Evolutionary conservation across 2,888 invertebrate genomes (phyloP).

Genomic region (Aethes cnicana): DNA sequence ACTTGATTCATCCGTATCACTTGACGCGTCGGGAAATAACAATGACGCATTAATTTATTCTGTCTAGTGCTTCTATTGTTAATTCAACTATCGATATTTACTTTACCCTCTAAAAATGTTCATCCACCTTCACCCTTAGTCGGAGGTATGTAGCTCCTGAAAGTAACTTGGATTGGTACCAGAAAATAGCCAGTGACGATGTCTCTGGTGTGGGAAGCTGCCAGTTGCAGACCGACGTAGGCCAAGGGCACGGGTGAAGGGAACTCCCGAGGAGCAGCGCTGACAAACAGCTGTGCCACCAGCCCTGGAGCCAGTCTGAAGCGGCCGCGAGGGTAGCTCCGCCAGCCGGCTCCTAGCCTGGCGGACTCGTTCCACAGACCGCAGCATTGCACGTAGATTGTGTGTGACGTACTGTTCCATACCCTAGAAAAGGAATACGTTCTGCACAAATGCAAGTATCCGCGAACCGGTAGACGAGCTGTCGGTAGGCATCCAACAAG

Average conservation of each 20-base stretch:
- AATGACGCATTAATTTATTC: too few species aligned
- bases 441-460: too few species aligned
- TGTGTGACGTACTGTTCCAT: slow-evolving; percentile 49
- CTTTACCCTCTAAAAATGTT: too few species aligned
- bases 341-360: slow-evolving; percentile 58
- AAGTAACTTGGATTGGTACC: slow-evolving; percentile 55
- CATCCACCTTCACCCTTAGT: neutral
- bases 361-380: slow-evolving; percentile 56
- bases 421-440: slow-evolving; percentile 45
- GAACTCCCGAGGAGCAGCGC: slow-evolving; percentile 48
- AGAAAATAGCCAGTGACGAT: slow-evolving; percentile 53
- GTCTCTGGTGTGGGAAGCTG: slow-evolving; percentile 58
- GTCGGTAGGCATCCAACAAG: too few species aligned
- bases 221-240: slow-evolving; percentile 50
- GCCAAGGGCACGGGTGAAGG: slow-evolving; percentile 44
- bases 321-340: slow-evolving; percentile 55
- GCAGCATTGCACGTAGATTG: slow-evolving; percentile 56
- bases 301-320: slow-evolving; percentile 59
- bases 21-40: too few species aligned
- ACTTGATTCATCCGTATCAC: too few species aligned
- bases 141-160: slow-evolving; percentile 46
- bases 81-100: too few species aligned
- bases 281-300: slow-evolving; percentile 44
- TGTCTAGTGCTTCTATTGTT: too few species aligned
- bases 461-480: too few species aligned